phyloP scores from a whole-genome alignment of 2,888 invertebrate species.

The Leptinotarsa peninsularis region DNA sequence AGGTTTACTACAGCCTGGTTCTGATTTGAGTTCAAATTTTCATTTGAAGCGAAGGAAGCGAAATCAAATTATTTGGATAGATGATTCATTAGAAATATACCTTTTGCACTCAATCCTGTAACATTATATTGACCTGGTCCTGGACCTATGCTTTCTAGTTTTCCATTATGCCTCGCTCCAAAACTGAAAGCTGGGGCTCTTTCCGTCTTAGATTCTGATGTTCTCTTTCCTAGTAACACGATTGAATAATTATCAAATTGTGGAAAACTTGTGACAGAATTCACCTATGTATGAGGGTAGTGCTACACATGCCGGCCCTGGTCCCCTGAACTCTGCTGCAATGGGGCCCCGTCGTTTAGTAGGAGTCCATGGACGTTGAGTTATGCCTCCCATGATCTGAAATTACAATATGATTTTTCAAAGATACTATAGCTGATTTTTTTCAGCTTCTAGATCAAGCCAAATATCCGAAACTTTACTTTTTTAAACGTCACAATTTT shows the following conservation, averaged over 20 bases:
- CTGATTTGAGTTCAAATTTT: too few species aligned
- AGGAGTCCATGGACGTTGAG: slow-evolving; percentile 91
- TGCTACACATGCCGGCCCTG: slow-evolving; percentile 88
- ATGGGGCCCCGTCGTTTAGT: slow-evolving; percentile 90
- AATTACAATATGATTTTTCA: slow-evolving; percentile 17
- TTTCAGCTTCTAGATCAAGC: too few species aligned
- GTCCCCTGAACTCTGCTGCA: slow-evolving; percentile 86
- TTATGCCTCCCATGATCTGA: slow-evolving; percentile 75
- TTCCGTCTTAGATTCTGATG: slow-evolving; percentile 80
- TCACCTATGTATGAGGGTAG: slow-evolving; percentile 86
- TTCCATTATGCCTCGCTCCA: slow-evolving; percentile 74
- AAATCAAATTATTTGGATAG: too few species aligned
- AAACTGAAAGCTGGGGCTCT: slow-evolving; percentile 87
- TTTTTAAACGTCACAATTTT: too few species aligned
- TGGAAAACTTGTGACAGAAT: not conserved
- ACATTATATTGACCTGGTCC: slow-evolving; percentile 93
- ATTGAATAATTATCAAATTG: not conserved
- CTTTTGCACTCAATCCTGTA: slow-evolving; percentile 86
- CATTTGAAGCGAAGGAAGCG: too few species aligned
- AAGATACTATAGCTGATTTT: too few species aligned
- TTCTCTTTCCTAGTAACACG: slow-evolving; percentile 75
- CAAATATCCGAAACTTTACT: too few species aligned
- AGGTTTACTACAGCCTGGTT: too few species aligned
- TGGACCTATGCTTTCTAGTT: slow-evolving; percentile 77
- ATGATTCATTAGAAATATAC: slow-evolving; percentile 61